phyloP scores from a whole-genome alignment of 1,140 invertebrate genomes.

The Saccostrea glomerata region DNA sequence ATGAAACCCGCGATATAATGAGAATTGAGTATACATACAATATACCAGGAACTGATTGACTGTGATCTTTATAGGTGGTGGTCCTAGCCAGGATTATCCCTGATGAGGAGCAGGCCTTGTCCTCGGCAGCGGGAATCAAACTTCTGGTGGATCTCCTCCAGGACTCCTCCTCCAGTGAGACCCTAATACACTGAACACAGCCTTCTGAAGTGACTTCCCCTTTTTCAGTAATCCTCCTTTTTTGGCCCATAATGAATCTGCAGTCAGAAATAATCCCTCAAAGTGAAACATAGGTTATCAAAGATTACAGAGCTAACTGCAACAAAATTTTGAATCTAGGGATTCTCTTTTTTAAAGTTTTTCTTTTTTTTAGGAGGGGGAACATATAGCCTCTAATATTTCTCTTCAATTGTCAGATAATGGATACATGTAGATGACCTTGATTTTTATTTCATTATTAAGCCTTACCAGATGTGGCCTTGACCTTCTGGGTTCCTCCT shows the following conservation, averaged over 20 bases:
- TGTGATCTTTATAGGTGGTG: constrained; percentile 70
- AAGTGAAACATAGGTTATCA: no score
- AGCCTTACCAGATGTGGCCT: constrained; percentile 9
- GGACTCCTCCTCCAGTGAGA: constrained; percentile 69
- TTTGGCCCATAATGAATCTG: constrained; percentile 16
- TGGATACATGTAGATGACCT: background rate
- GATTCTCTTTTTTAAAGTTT: no score
- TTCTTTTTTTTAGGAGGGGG: no score
- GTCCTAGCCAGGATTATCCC: constrained; percentile 77
- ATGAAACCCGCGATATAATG: no score
- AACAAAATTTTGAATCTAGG: no score
- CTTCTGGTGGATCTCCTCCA: constrained; percentile 75
- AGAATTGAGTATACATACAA: no score
- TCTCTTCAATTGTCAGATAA: no score
- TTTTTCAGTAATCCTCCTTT: constrained; percentile 12
- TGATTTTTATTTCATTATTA: background rate
- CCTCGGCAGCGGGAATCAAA: constrained; percentile 77
- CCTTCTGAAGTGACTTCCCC: background rate
- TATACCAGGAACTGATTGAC: background rate
- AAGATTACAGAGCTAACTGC: no score
- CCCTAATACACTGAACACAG: constrained; percentile 60
- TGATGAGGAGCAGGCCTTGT: constrained; percentile 77
- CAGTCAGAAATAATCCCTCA: background rate
- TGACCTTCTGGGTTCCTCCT: background rate
- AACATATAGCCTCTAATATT: no score